Evolutionary conservation across 2,888 invertebrate genomes (phyloP), one percentile per base, ranked within the genome.

Genomic region (Pristionchus arcanus): DNA sequence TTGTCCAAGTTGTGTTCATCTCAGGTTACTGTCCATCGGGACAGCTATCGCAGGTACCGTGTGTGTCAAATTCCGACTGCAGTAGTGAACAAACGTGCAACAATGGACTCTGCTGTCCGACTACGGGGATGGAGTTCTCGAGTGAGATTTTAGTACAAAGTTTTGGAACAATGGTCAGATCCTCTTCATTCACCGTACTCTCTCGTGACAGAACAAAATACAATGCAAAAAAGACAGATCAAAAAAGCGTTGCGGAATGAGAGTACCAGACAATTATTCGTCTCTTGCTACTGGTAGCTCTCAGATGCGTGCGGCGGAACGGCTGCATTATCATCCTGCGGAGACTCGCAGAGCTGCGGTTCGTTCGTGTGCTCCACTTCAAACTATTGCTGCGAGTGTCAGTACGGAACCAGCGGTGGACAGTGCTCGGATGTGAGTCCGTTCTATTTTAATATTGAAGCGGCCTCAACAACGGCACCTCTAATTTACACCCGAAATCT

Each of bases 361-460:
- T 42, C 53, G 16, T 92, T 93, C 90, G 74, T 90, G 0, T 94
- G 94, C 86, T 92, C 93, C 5, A 87, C 93, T 0, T 93, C 94
- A 19, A 93, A 93, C 63, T 94, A 94, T 89, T 94, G 94, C 74
- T 94, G 94, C 49, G 94, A 94, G 83, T 94, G 94, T 68, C 91
- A 87, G 34, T 93, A 90, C 84, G 94, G 94, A 42, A 91, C 92
- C 77, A 91, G 92, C 3, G 90, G 91, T 16, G 93, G 94, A 19
- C 84, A 90, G 16, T 94, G 94, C 77, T 21, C 91, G 21, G 91
- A 91, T 89, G 93, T 91, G 37, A 83, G 63, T 55, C 55, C 7
- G 15, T 15, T 53, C n/a, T n/a, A n/a, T n/a, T n/a, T n/a, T n/a
- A n/a, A n/a, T n/a, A n/a, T n/a, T n/a, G n/a, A n/a, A n/a, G n/a